phyloP scores from a whole-genome alignment of 2,888 invertebrate species.

The Cosmorhoe ocellata region DNA sequence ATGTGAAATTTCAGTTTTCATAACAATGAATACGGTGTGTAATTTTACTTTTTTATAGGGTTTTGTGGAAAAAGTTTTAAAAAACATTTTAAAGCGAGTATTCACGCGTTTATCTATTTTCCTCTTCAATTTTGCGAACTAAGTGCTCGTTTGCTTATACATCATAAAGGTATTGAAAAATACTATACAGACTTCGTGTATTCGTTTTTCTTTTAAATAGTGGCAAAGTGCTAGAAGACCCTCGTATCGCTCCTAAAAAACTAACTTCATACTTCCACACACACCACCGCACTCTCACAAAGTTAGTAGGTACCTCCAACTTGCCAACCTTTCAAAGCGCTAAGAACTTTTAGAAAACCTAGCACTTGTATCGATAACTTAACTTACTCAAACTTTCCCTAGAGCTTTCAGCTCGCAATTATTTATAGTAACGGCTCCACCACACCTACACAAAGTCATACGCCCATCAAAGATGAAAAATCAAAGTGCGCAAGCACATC shows the following conservation, averaged over 20 bases:
- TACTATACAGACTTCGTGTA: no score
- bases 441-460: neutral
- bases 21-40: conserved; percentile 25
- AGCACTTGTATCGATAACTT: conserved; percentile 29
- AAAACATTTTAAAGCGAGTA: neutral
- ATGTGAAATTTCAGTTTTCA: conserved; percentile 42
- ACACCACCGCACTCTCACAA: conserved; percentile 17
- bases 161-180: no score
- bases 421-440: conserved; percentile 14
- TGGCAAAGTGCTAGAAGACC: conserved; percentile 6
- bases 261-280: conserved; percentile 23
- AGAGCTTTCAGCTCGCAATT: conserved; percentile 21
- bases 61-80: conserved; percentile 6
- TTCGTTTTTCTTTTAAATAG: neutral
- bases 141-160: no score
- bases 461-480: no score
- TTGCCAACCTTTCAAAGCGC: conserved; percentile 26
- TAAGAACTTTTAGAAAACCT: conserved; percentile 28
- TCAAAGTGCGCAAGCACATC: no score
- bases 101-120: no score
- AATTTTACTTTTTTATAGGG: conserved; percentile 20
- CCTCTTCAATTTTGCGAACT: no score
- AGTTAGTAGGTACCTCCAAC: conserved; percentile 24
- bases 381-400: conserved; percentile 24
- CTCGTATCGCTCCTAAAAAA: conserved; percentile 13